phyloP scores from a whole-genome alignment of 2,888 invertebrate species.

The Archaeoteleia sp. region DNA sequence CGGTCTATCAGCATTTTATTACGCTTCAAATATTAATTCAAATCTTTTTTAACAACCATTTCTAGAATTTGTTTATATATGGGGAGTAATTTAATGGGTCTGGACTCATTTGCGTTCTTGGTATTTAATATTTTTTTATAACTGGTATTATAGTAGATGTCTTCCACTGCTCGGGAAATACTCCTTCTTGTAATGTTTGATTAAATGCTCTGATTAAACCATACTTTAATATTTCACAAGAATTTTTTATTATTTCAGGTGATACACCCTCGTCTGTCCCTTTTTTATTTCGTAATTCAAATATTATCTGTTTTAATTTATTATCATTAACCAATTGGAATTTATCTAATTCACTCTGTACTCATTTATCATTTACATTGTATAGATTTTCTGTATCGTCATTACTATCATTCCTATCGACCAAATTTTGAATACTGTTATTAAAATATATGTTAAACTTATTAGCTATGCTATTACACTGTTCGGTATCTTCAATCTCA shows the following conservation, averaged over 20 bases:
- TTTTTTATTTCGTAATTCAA: neutral
- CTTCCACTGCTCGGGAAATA: constrained; percentile 4
- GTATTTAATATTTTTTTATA: too few relatives aligned
- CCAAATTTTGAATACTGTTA: neutral
- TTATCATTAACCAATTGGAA: neutral
- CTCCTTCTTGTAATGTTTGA: neutral
- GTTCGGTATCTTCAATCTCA: neutral
- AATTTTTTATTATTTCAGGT: neutral
- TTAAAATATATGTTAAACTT: neutral
- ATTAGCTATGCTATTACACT: neutral
- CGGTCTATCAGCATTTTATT: too few relatives aligned
- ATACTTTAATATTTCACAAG: neutral
- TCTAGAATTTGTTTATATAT: neutral
- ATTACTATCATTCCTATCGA: neutral
- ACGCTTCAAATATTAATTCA: too few relatives aligned
- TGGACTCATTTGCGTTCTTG: too few relatives aligned
- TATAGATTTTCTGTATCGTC: too few relatives aligned
- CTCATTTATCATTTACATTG: neutral
- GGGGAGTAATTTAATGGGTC: neutral
- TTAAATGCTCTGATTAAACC: neutral
- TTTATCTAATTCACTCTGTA: neutral
- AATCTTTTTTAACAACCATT: too few relatives aligned
- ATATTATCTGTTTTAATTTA: neutral
- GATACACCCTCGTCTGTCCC: neutral
- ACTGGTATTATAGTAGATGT: neutral